Evolutionary conservation across 1,140 invertebrate species (phyloP), one percentile per base, ranked within the genome.

Genomic region (Araneus ventricosus): DNA sequence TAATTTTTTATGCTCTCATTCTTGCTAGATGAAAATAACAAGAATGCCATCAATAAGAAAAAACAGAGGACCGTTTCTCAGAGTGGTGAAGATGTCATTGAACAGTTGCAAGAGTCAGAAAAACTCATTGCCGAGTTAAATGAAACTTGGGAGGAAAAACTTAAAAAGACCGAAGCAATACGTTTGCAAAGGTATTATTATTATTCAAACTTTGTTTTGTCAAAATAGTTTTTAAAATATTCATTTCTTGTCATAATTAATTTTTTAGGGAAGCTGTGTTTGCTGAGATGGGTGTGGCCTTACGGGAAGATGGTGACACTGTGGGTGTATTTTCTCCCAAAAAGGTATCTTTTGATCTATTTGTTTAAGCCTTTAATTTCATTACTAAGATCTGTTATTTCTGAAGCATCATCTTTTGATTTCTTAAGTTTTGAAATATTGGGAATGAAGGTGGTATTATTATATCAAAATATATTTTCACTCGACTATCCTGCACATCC

Each of bases 111-210:
- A 95, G 99, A 99, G 94, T 99, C 98, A 90, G 99, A 99, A 96
- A 99, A 99, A 96, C 97, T 99, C 10, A 99, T 99, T 95, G 99
- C 98, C 97, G 99, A 99, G 96, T 95, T 99, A 59, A 99, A 99
- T 95, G 99, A 99, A 95, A 99, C 99, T 0, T 99, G 99, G 99
- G 99, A 99, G 95, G 99, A 99, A 95, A 99, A 99, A 95, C 96
- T 99, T 70, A 98, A 99, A 94, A 97, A 98, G 92, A 99, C 99
- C 0, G 99, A 99, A 96, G 97, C 97, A 87, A 99, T 99, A 94
- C 97, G 99, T 82, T 96, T 99, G 57, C 98, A 99, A 95, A 97
- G 95, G 95, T 96, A 91, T 27, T 67, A 27, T 10, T 67, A 10
- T 1, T 27, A 5, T 30, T 8, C 27, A 67, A 67, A 5, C 0